phyloP scores from a whole-genome alignment of 2,888 invertebrate genomes.

The Ypsolopha sequella region DNA sequence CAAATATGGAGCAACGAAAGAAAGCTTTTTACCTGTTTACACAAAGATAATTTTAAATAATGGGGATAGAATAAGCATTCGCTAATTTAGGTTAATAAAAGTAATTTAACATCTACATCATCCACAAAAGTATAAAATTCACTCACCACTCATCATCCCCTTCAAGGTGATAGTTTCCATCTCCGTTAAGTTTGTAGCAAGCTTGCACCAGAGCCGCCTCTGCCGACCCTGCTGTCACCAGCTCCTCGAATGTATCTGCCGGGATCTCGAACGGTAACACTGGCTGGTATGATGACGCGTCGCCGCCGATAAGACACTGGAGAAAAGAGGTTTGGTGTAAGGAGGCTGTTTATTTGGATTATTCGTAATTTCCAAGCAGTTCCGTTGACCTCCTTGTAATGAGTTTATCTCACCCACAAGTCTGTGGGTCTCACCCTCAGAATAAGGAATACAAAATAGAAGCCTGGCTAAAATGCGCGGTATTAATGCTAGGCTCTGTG shows the following conservation, averaged over 20 bases:
- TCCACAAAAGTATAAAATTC: neutral
- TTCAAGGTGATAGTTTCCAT: constrained; percentile 44
- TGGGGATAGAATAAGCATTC: neutral
- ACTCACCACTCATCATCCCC: constrained; percentile 55
- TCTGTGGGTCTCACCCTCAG: too few species aligned
- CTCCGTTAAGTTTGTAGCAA: constrained; percentile 42
- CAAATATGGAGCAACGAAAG: too few species aligned
- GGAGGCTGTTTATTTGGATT: too few species aligned
- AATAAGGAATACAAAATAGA: too few species aligned
- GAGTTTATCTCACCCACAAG: too few species aligned
- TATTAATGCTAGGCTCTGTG: too few species aligned
- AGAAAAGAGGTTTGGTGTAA: constrained; percentile 2
- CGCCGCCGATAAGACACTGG: constrained; percentile 56
- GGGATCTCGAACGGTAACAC: constrained; percentile 47
- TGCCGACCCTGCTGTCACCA: constrained; percentile 39
- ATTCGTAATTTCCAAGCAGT: too few species aligned
- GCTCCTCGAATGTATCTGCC: constrained; percentile 11
- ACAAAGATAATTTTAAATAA: neutral
- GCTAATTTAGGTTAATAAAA: neutral
- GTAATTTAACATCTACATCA: too few species aligned
- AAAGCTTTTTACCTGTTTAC: neutral
- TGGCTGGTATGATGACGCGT: constrained; percentile 49
- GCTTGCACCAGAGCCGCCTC: constrained; percentile 43
- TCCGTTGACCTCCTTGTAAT: too few species aligned
- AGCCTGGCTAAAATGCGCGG: too few species aligned